phyloP scores from a whole-genome alignment of 1,140 invertebrate species.

The Bombyx mandarina region DNA sequence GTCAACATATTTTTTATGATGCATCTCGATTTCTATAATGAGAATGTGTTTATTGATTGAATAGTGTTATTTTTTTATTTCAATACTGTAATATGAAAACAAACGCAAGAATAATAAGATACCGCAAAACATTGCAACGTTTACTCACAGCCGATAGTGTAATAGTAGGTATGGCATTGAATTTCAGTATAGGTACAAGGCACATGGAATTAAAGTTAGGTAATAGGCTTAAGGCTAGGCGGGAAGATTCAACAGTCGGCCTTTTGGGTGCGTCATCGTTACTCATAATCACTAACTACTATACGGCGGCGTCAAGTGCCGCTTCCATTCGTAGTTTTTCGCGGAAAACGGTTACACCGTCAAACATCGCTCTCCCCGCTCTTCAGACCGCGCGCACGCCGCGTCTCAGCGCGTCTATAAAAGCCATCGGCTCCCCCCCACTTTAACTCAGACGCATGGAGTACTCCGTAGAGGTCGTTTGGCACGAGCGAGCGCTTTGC shows the following conservation, averaged over 20 bases:
- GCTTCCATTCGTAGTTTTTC: constrained; percentile 56
- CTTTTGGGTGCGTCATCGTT: constrained; percentile 40
- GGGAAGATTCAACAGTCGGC: constrained; percentile 46
- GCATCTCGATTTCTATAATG: too few relatives aligned
- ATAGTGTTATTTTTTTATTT: too few relatives aligned
- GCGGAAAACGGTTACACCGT: constrained; percentile 59
- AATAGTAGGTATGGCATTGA: constrained; percentile 5
- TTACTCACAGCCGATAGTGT: constrained; percentile 38
- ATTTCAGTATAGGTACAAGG: constrained; percentile 4
- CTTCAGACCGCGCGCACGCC: constrained; percentile 23
- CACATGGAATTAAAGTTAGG: constrained; percentile 16
- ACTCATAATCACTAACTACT: constrained; percentile 24
- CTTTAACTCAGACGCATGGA: constrained; percentile 71
- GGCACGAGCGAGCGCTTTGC: constrained; percentile 72
- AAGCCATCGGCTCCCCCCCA: constrained; percentile 61
- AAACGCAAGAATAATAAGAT: constrained; percentile 15
- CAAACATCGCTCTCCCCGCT: constrained; percentile 21
- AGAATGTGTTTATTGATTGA: too few relatives aligned
- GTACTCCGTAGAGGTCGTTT: constrained; percentile 73
- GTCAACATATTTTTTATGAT: not conserved
- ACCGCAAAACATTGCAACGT: not conserved
- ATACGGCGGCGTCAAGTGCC: constrained; percentile 40
- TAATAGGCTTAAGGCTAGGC: constrained; percentile 20
- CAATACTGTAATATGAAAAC: not conserved
- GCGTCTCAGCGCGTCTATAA: constrained; percentile 70